Evolutionary conservation across 2,797 vertebrate genomes (phyloP), one percentile per base, ranked within the genome.

Genomic region (Chromis chromis): DNA sequence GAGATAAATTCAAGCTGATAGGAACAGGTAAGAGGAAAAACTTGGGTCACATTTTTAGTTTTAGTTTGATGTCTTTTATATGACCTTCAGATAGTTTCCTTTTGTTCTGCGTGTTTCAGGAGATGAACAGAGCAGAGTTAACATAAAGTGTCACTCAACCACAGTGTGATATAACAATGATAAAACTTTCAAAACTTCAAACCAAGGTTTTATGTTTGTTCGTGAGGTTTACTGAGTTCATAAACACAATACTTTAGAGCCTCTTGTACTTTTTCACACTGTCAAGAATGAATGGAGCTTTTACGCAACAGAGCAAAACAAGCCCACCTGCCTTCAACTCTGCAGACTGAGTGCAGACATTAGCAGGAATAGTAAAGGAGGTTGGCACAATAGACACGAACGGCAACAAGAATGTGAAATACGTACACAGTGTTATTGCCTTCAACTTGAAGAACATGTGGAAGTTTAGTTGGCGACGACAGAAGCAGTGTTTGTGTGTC

Each of bases 401-500:
- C 70, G 31, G 6, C 39, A 65, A 31, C 21, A 79, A 62, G 21
- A 78, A 71, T 33, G 6, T 57, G 13, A 67, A 56, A 22, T 19
- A 55, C 13, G 11, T 8, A 11, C 33, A 50, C 21, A 50, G 5
- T 39, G 56, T 78, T 56, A 13, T 27, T 69, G 74, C 52, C 44
- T 76, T 50, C 74, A 55, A 79, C 81, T 81, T 54, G 6, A 56
- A 50, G 63, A 68, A 58, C 70, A 28, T 36, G 46, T 62, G 46
- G 58, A 80, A 40, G 79, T 84, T 74, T 28, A 54, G 61, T 19
- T 17, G 2, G 78, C 11, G 65, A 85, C 1, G 78, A 86, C 74
- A 81, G 79, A 78, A 54, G 70, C 57, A 19, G 54, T 70, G 71
- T 84, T 84, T 83, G 82, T 89, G 77, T 83, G 16, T 82, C 40